phyloP scores from a whole-genome alignment of 2,113 vertebrate genomes.

The Mystacornis crossleyi region DNA sequence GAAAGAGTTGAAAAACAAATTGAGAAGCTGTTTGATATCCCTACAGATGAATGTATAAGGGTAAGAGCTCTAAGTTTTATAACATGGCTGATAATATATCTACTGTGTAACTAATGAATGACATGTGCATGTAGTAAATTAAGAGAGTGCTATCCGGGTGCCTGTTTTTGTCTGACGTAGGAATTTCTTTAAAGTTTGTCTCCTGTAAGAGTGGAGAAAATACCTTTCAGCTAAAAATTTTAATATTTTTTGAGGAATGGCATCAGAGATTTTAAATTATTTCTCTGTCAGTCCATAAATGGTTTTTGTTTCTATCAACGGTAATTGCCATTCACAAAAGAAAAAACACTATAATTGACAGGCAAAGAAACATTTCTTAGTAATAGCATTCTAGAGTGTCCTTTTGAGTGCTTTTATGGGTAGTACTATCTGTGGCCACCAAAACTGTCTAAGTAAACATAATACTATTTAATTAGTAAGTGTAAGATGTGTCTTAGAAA shows the following conservation, averaged over 20 bases:
- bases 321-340: background rate
- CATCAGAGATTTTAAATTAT: background rate
- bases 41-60: conserved; percentile 87
- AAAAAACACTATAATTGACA: background rate
- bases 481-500: background rate
- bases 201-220: background rate
- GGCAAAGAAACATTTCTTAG: background rate
- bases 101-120: background rate
- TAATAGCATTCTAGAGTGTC: background rate
- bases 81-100: background rate
- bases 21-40: conserved; percentile 94
- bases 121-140: background rate
- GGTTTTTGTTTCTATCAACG: background rate
- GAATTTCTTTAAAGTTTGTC: background rate
- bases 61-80: conserved; percentile 67
- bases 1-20: conserved; percentile 91
- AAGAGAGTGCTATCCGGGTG: background rate
- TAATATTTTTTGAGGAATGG: background rate
- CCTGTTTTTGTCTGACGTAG: background rate
- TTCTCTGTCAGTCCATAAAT: background rate
- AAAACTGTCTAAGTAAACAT: background rate
- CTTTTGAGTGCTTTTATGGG: background rate
- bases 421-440: background rate
- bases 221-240: background rate
- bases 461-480: background rate